Evolutionary conservation across 2,797 vertebrate species (phyloP), one percentile per base, ranked within the genome.

Genomic region (Ptychadena robeensis): DNA sequence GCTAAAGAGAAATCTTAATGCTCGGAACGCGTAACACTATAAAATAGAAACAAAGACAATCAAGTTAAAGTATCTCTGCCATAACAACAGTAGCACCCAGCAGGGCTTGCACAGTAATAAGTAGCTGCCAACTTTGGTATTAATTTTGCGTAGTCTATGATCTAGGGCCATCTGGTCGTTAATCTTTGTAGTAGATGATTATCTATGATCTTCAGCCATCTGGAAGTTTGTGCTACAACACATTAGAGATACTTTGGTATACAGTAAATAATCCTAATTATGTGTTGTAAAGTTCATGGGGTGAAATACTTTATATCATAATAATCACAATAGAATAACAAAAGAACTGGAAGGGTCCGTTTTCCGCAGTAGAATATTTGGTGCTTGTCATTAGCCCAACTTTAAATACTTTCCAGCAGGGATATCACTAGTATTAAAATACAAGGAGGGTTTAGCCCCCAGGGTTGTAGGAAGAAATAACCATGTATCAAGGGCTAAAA

Each of bases 1-100:
- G 63, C 96, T 96, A 86, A 97, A 98, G 86, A 98, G 94, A 90
- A 98, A 98, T 28, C 95, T 92, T 69, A 98, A 91, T 9, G 94
- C 93, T 91, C 96, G 93, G 87, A 98, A 96, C 0, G 94, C 95
- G 9, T 96, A 97, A 92, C 94, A 93, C 96, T 98, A 85, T 28
- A 66, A 82, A 35, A 75, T 38, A 80, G 40, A 87, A 82, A 31
- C 14, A 86, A 22, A 69, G 64, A 25, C 38, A 80, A 28, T 61
- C 32, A 40, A 70, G 71, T 27, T 80, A 63, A 78, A 68, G 67
- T 22, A 84, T 69, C 70, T 79, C 66, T 74, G 25, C 25, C 68
- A 64, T 32, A 69, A 44, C 48, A 75, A 70, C 48, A 63, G 14
- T 28, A 72, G 28, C 30, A 48, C n/a, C 31, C 61, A 59, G 57